Evolutionary conservation across 2,888 invertebrate species (phyloP), one percentile per base, ranked within the genome.

Genomic region (Plebejus argus): DNA sequence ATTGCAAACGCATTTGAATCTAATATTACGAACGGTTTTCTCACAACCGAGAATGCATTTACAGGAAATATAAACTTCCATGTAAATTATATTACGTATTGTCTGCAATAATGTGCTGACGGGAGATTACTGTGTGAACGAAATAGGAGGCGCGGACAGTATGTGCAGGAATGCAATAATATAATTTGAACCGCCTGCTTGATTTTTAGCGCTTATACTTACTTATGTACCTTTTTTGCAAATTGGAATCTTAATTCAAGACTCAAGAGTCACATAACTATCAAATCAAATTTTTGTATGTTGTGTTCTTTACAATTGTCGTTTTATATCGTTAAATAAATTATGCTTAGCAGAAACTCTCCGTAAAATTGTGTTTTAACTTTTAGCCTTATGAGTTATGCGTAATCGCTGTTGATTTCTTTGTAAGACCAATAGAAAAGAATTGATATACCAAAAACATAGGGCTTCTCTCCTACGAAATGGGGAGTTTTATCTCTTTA

Each of bases 11-110:
- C 66, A 15, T 66, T 28, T 18, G 66, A 66, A 66, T 66, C 28
- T 66, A 66, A 66, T 66, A 66, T 66, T 18, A 33, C 33, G 28
- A 66, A 66, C 66, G 6, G 28, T 33, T 66, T 66, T 66, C 66
- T 66, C 66, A 66, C 15, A 66, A 15, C 28, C 15, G 15, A 66
- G 66, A 28, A 66, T 66, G 66, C 66, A 66, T 66, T 66, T 66
- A 18, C 66, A 66, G 45, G 72, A 72, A 72, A 39, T 72, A 72
- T 39, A 72, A 72, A 72, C 39, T 23, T 72, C 23, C 39, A 72
- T 72, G 39, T 72, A 35, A 39, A 75, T 75, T 33, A 58, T 76
- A 35, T 61, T 56, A 58, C 12, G 28, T 49, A 74, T 49, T 53
- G 53, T 53, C 49, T 74, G 23, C 74, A 49, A 53, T 49, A 49